These are phyloP conservation scores for Staurois parvus DNA, from an alignment of 2,797 vertebrate genomes.

Conservation along the genomic window DNA sequence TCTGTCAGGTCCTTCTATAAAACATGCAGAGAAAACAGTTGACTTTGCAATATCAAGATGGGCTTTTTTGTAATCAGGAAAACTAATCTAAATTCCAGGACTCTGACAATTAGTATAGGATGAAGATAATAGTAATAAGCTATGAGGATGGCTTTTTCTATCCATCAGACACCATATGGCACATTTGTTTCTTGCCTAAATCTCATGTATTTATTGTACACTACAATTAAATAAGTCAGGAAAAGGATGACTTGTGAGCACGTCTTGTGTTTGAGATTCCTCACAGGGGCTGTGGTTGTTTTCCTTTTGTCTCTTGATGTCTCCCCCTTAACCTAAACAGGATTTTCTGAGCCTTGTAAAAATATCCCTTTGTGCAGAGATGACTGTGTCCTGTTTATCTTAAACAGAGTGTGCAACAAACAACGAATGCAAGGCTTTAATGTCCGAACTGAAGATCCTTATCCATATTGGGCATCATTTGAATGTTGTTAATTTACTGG, in stretches of 20 bases:
- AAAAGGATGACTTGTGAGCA: slow-evolving; percentile 12
- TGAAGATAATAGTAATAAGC: slow-evolving; percentile 17
- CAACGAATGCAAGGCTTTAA: slow-evolving; percentile 92
- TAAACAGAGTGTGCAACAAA: slow-evolving; percentile 89
- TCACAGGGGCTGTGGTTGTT: slow-evolving; percentile 62
- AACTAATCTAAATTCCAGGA: not conserved
- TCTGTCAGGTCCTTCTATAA: not conserved
- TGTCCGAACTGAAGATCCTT: slow-evolving; percentile 95
- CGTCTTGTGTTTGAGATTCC: slow-evolving; percentile 42
- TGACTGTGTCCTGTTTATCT: slow-evolving; percentile 73
- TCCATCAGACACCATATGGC: not conserved
- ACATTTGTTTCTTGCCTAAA: slow-evolving; percentile 5
- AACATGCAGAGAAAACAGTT: slow-evolving; percentile 15
- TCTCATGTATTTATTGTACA: slow-evolving; percentile 12
- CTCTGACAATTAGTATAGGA: slow-evolving; percentile 3
- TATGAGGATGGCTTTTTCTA: not conserved
- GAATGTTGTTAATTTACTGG: slow-evolving; percentile 93
- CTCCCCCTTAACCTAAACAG: slow-evolving; percentile 68
- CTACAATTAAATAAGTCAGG: slow-evolving; percentile 32
- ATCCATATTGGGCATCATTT: slow-evolving; percentile 96
- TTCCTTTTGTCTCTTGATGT: slow-evolving; percentile 59
- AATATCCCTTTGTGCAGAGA: slow-evolving; percentile 68
- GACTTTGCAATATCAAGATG: not conserved
- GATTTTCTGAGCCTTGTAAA: slow-evolving; percentile 65
- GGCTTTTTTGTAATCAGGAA: too few species aligned